phyloP scores from a whole-genome alignment of 2,113 vertebrate genomes.

The Coracopsis vasa region DNA sequence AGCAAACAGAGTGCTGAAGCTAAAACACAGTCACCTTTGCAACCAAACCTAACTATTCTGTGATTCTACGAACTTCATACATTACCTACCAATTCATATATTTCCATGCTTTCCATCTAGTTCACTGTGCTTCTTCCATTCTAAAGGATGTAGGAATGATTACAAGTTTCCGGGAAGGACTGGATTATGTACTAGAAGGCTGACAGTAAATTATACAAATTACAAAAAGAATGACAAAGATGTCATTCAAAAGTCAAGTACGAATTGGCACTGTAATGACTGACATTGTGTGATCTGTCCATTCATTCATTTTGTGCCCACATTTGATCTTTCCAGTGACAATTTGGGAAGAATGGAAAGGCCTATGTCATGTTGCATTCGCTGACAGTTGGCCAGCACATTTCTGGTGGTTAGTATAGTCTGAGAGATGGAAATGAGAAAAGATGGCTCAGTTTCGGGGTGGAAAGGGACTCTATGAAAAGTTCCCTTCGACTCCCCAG shows the following conservation, averaged over 20 bases:
- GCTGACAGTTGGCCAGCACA: not conserved
- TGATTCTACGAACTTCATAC: not conserved
- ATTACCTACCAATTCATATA: not conserved
- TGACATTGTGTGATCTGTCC: not conserved
- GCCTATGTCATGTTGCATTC: too few relatives aligned
- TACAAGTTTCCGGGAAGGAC: not conserved
- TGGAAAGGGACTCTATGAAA: not conserved
- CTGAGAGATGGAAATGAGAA: not conserved
- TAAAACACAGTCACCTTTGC: too few relatives aligned
- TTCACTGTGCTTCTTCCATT: not conserved
- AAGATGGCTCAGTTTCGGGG: not conserved
- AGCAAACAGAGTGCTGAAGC: too few relatives aligned
- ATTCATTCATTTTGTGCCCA: not conserved
- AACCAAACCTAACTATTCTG: not conserved
- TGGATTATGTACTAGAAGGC: not conserved
- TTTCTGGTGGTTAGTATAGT: not conserved
- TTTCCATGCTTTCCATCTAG: not conserved
- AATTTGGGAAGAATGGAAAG: not conserved
- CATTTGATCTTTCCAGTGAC: not conserved
- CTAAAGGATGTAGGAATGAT: not conserved
- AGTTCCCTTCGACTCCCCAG: not conserved
- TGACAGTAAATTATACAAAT: not conserved
- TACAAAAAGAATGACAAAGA: not conserved
- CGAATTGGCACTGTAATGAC: rapidly evolving
- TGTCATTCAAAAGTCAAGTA: not conserved